Percentiles rank a stretch among this genome's conserved stretches.
Conservation (phyloP, 1,140 invertebrate species). For the Drosophila cardini region DNA sequence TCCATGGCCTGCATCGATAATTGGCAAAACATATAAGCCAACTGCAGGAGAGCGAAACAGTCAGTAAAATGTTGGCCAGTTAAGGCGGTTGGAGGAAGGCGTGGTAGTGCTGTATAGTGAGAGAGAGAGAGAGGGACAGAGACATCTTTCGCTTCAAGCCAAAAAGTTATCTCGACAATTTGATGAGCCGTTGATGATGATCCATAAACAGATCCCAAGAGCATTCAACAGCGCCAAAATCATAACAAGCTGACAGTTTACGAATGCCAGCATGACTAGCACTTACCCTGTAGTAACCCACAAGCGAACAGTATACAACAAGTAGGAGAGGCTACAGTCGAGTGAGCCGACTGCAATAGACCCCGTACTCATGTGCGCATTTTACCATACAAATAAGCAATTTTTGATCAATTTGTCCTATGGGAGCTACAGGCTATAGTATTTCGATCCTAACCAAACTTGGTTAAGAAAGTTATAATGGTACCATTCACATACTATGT, state of each 20-base stretch:
- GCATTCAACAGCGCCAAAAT: not conserved
- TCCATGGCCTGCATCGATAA: conserved; percentile 61
- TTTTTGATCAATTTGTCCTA: no score
- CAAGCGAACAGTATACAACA: no score
- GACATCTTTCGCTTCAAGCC: not conserved
- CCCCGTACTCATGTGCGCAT: no score
- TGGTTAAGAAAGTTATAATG: no score
- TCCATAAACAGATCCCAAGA: conserved; percentile 12
- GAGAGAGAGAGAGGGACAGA: not conserved
- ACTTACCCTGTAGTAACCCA: conserved; percentile 1
- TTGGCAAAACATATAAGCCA: conserved; percentile 50
- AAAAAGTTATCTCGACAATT: conserved; percentile 3
- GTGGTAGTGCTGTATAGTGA: not conserved
- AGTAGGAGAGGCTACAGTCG: no score
- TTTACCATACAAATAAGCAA: no score
- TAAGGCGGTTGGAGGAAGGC: not conserved
- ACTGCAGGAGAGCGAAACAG: conserved; percentile 2
- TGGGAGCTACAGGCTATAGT: no score
- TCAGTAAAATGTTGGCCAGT: not conserved
- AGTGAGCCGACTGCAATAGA: no score
- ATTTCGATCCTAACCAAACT: no score
- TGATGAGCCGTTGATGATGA: conserved; percentile 17
- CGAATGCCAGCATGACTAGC: not conserved
- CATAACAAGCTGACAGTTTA: not conserved
- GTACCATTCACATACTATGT: no score